Percentiles rank a stretch among this genome's conserved stretches.
These are phyloP conservation scores for Geotrypetes seraphini DNA, from an alignment of 2,797 vertebrate genomes.

Conservation along the genomic window DNA sequence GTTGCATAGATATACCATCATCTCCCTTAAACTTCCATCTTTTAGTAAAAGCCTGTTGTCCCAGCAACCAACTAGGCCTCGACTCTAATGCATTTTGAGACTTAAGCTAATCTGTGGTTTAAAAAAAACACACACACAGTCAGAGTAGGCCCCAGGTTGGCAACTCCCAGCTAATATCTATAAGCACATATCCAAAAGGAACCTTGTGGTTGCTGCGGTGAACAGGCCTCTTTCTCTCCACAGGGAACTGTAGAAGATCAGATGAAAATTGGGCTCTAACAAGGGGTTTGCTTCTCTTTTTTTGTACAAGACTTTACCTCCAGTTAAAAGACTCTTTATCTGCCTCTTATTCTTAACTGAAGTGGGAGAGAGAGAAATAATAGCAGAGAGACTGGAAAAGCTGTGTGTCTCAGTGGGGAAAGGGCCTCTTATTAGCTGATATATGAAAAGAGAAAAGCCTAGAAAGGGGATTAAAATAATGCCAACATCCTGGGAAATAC, in stretches of 20 bases:
- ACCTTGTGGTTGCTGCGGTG: slow-evolving; percentile 41
- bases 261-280: slow-evolving; percentile 24
- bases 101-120: slow-evolving; percentile 23
- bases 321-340: slow-evolving; percentile 18
- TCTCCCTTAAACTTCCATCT: slow-evolving; percentile 19
- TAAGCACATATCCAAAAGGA: slow-evolving; percentile 33
- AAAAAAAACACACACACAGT: slow-evolving; percentile 25
- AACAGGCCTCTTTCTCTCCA: slow-evolving; percentile 32
- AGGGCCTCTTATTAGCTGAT: slow-evolving; percentile 8
- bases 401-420: slow-evolving; percentile 7
- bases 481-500: slow-evolving; percentile 22
- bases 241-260: slow-evolving; percentile 22
- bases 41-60: slow-evolving; percentile 29
- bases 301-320: not conserved
- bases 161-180: slow-evolving; percentile 22
- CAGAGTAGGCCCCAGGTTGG: slow-evolving; percentile 21
- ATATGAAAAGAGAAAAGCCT: slow-evolving; percentile 26
- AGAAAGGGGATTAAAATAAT: slow-evolving; percentile 4
- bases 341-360: slow-evolving; percentile 17
- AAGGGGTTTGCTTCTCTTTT: slow-evolving; percentile 3
- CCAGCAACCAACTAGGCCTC: slow-evolving; percentile 30
- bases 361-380: slow-evolving; percentile 21
- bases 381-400: not conserved
- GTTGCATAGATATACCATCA: slow-evolving; percentile 23
- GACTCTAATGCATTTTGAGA: slow-evolving; percentile 12